phyloP scores from a whole-genome alignment of 2,888 invertebrate genomes.

The Leucophenga maculata region DNA sequence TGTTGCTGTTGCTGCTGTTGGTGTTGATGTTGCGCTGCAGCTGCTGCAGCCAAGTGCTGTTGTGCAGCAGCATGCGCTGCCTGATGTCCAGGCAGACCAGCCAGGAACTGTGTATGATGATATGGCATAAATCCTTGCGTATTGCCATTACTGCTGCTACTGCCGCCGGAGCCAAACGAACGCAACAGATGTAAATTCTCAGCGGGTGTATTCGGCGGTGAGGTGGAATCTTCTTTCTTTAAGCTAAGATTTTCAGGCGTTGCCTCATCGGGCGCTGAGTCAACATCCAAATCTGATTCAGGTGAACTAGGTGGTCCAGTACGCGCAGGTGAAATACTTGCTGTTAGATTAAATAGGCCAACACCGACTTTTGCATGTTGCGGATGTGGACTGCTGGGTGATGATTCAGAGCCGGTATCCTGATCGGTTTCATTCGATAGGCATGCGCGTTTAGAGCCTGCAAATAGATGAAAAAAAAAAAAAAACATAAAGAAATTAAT shows the following conservation, averaged over 20 bases:
- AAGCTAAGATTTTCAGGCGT: slow-evolving; percentile 88
- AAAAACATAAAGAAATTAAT: slow-evolving; percentile 23
- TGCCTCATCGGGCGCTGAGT: slow-evolving; percentile 73
- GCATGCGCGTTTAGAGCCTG: slow-evolving; percentile 71
- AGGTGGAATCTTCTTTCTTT: slow-evolving; percentile 76
- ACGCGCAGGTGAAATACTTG: slow-evolving; percentile 70
- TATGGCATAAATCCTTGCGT: slow-evolving; percentile 73
- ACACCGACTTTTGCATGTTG: slow-evolving; percentile 49
- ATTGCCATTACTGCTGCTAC: slow-evolving; percentile 56
- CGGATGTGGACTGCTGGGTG: slow-evolving; percentile 70
- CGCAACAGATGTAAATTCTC: slow-evolving; percentile 68
- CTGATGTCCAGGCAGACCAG: slow-evolving; percentile 60
- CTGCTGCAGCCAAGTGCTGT: slow-evolving; percentile 54
- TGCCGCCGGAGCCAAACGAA: slow-evolving; percentile 46
- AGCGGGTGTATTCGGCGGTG: slow-evolving; percentile 71
- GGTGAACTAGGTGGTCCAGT: slow-evolving; percentile 72
- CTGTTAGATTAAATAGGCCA: slow-evolving; percentile 63
- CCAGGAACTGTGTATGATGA: slow-evolving; percentile 70
- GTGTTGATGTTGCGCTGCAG: slow-evolving; percentile 53
- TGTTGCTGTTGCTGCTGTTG: slow-evolving; percentile 43
- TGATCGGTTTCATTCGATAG: slow-evolving; percentile 72
- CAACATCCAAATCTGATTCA: slow-evolving; percentile 72
- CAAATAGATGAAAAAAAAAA: slow-evolving; percentile 22
- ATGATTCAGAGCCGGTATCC: slow-evolving; percentile 72
- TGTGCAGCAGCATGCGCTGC: slow-evolving; percentile 47